Evolutionary conservation across 1,140 invertebrate species (phyloP).

Genomic region (Proctacanthus coquilletti): DNA sequence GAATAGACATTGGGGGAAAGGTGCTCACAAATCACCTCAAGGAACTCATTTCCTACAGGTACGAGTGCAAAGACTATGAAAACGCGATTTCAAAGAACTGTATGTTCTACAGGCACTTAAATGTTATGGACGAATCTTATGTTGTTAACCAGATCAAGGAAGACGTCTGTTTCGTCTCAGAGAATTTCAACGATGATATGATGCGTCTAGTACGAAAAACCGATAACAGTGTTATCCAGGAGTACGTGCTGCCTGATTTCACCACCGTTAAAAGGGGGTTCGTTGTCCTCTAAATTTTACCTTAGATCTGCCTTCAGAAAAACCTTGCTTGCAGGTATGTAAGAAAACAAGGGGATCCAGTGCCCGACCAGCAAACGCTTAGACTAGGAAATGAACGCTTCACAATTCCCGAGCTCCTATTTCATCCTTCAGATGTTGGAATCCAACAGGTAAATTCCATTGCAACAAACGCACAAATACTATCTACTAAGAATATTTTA

Average conservation of each 20-base stretch:
- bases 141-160: slow-evolving; percentile 99
- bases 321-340: slow-evolving; percentile 6
- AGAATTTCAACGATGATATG: slow-evolving; percentile 77
- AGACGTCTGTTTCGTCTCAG: slow-evolving; percentile 88
- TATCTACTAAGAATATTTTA: slow-evolving; percentile 30
- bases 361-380: slow-evolving; percentile 62
- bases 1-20: slow-evolving; percentile 95
- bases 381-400: slow-evolving; percentile 86
- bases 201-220: slow-evolving; percentile 47
- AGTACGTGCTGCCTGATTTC: slow-evolving; percentile 95
- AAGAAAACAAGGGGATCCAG: slow-evolving; percentile 26
- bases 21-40: slow-evolving; percentile 95
- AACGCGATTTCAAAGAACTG: too few relatives aligned
- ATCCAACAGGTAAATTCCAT: slow-evolving; percentile 37
- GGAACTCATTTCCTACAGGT: slow-evolving; percentile 69
- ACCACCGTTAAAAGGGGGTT: slow-evolving; percentile 71
- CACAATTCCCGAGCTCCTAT: slow-evolving; percentile 85
- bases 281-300: too few relatives aligned
- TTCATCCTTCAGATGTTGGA: slow-evolving; percentile 89
- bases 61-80: too few relatives aligned
- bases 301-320: slow-evolving; percentile 10
- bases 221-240: slow-evolving; percentile 54
- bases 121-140: slow-evolving; percentile 98
- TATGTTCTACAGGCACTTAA: slow-evolving; percentile 86
- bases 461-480: not conserved